A percentile compares a stretch with the other conserved stretches of the same genome.
Evolutionary conservation across 2,113 vertebrate species (phyloP).

Genomic region (Otis tarda): DNA sequence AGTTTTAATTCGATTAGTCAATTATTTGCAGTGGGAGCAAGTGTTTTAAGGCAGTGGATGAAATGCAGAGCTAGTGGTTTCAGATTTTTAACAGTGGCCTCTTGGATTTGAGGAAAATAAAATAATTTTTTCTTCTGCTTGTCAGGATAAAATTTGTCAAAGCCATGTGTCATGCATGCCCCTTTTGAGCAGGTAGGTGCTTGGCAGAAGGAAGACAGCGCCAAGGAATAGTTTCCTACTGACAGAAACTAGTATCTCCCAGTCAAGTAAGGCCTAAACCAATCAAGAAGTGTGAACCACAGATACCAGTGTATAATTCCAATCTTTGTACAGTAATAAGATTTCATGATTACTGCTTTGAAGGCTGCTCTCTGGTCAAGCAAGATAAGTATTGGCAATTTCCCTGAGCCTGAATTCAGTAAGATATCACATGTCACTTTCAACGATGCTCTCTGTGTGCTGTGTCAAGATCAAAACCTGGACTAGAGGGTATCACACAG

Average conservation of each 20-base stretch:
- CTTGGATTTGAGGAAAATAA: background rate
- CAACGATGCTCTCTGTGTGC: conserved; percentile 43
- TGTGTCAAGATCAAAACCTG: conserved; percentile 59
- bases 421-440: conserved; percentile 61
- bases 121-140: background rate
- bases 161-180: fast-evolving
- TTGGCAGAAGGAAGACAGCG: background rate
- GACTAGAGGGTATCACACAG: conserved; percentile 62
- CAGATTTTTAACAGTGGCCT: background rate
- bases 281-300: conserved; percentile 52
- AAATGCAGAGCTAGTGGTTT: background rate
- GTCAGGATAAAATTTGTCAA: background rate
- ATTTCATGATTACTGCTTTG: conserved; percentile 67
- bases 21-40: background rate
- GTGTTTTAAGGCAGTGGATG: background rate
- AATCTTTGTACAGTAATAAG: conserved; percentile 69
- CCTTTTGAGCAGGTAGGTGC: background rate
- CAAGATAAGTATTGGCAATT: conserved; percentile 68
- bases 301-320: conserved; percentile 60
- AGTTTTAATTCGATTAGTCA: conserved; percentile 13
- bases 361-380: conserved; percentile 64
- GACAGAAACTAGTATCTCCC: conserved; percentile 21
- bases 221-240: background rate
- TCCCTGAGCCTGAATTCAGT: conserved; percentile 55
- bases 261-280: conserved; percentile 28